A percentile compares a stretch with the other conserved stretches of the same genome.
These are phyloP conservation scores for Pterocles gutturalis DNA, from an alignment of 2,113 vertebrate species.

Conservation along the genomic window DNA sequence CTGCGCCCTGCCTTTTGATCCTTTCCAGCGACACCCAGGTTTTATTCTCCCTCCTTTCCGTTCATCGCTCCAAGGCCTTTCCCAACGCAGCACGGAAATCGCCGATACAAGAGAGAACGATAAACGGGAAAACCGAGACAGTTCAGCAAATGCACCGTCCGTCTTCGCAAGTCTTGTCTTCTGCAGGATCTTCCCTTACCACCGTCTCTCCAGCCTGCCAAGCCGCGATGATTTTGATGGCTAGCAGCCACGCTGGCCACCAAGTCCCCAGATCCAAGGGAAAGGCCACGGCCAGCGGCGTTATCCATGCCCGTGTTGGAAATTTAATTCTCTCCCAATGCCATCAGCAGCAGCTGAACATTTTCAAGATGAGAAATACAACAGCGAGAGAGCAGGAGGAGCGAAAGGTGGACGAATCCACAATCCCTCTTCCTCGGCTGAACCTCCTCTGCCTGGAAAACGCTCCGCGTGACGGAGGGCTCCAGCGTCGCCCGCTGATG, in stretches of 20 bases:
- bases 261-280: not conserved
- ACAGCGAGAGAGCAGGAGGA: not conserved
- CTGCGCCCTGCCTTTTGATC: not conserved
- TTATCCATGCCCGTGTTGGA: fast-evolving
- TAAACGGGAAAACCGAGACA: not conserved
- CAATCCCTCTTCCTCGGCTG: not conserved
- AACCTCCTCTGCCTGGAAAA: not conserved
- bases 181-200: not conserved
- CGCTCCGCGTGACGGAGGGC: not conserved
- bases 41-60: not conserved
- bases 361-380: fast-evolving
- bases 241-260: not conserved
- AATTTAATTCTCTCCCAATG: not conserved
- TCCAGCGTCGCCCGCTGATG: not conserved
- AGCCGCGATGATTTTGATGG: no score
- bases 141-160: not conserved
- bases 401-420: not conserved
- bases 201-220: not conserved
- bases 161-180: not conserved
- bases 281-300: not conserved
- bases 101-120: fast-evolving
- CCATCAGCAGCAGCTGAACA: not conserved
- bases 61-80: not conserved
- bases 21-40: not conserved
- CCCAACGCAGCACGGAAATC: not conserved